Conservation (phyloP, 2,797 vertebrate genomes). For the Masticophis lateralis region DNA sequence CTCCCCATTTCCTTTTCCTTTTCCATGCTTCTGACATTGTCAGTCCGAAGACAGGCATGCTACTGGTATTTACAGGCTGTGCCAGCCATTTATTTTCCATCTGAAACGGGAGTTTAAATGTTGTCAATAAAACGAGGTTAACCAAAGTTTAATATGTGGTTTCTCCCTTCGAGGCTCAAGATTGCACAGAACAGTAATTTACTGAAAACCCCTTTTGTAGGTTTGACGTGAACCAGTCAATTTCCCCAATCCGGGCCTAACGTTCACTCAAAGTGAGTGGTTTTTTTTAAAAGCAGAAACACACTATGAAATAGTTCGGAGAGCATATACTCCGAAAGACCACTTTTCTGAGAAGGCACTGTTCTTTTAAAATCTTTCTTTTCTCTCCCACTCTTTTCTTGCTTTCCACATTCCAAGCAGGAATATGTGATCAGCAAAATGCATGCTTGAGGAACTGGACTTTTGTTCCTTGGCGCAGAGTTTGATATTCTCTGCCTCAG, state of each 20-base stretch:
- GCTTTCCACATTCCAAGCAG: conserved; percentile 6
- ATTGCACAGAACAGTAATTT: background rate
- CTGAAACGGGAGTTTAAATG: background rate
- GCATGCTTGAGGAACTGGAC: fast-evolving
- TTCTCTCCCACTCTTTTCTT: fast-evolving
- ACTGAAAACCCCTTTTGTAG: background rate
- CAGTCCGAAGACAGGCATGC: background rate
- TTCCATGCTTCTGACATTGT: background rate
- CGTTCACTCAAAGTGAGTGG: background rate
- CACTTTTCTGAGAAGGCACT: background rate
- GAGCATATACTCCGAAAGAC: too few species aligned
- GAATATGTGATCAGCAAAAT: background rate
- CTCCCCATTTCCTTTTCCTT: background rate
- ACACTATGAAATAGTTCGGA: background rate
- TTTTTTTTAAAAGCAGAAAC: background rate
- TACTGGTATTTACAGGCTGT: background rate
- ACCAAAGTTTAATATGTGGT: background rate
- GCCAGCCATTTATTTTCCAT: background rate
- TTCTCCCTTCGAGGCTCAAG: background rate
- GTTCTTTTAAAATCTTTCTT: background rate
- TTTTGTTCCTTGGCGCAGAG: background rate
- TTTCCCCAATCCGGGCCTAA: background rate
- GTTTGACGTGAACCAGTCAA: background rate
- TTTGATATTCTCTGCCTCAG: background rate
- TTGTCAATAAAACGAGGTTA: background rate